Evolutionary conservation across 1,140 invertebrate genomes (phyloP), one percentile per base, ranked within the genome.

Genomic region (Phocides pigmalion): DNA sequence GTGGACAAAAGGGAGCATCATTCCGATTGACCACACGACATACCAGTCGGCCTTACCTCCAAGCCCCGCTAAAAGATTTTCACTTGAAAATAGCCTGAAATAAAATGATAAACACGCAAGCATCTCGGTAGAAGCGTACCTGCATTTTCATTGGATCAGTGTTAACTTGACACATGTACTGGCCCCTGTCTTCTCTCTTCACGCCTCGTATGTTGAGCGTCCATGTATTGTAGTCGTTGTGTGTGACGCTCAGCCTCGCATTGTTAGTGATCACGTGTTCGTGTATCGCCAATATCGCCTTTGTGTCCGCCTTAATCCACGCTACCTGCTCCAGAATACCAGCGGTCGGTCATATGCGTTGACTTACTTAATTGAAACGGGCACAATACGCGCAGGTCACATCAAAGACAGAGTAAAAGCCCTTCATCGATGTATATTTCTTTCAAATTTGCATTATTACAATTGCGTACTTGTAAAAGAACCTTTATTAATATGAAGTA

Each of bases 111-210:
- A 39, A 39, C 11, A 4, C 14, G 3, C 5, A 3, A 42, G 17
- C 5, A 3, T 4, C 14, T 14, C 3, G 12, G 4, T 12, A 39
- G n/a, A 11, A 25, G 25, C 46, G 8, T 84, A 97, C 96, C 94
- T 97, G 96, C 92, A 95, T 97, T 91, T 97, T 97, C 96, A 98
- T 98, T 11, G 97, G 97, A 89, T 98, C 95, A 64, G 97, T 97
- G 87, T 98, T 98, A 76, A 98, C 95, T 93, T 98, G 97, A 92
- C 97, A 98, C 96, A 98, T 98, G 81, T 97, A 97, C 76, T 95
- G 94, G 65, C 97, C 97, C 39, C 96, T 92, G 92, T 98, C 97
- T 76, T 96, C 95, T 73, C 96, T 93, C 76, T 95, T 95, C 37
- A 97, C 96, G 68, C 94, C 94, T 67, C 95, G 93, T 75, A 98